These are phyloP conservation scores for Drosophila mimetica DNA, from an alignment of 2,888 invertebrate species.

Conservation along the genomic window DNA sequence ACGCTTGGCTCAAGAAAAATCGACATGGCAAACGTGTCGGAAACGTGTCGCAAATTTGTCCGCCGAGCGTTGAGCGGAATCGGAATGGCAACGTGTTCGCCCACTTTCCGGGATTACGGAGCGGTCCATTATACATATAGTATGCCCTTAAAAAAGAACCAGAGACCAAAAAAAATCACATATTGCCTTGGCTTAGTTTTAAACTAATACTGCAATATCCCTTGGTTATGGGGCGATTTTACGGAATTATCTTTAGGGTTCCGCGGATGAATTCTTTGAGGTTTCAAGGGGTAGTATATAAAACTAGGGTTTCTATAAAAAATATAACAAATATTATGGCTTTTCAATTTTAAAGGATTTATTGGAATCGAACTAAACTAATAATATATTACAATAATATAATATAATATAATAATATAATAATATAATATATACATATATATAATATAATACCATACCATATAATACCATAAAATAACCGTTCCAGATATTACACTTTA, in stretches of 20 bases:
- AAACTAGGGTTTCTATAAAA: no score
- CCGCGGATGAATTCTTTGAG: neutral
- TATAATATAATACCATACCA: no score
- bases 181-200: slow-evolving; percentile 19
- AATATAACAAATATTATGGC: no score
- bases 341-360: no score
- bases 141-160: neutral
- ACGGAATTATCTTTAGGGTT: neutral
- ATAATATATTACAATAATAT: no score
- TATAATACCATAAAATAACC: no score
- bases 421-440: no score
- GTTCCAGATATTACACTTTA: no score
- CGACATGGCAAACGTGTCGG: slow-evolving; percentile 74
- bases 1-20: slow-evolving; percentile 74
- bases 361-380: no score
- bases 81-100: slow-evolving; percentile 36
- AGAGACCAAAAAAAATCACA: neutral
- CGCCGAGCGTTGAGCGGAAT: slow-evolving; percentile 33
- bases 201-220: slow-evolving; percentile 7
- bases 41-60: slow-evolving; percentile 77
- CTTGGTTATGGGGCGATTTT: neutral
- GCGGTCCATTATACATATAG: slow-evolving; percentile 18
- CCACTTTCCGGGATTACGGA: slow-evolving; percentile 36
- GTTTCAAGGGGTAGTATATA: no score
- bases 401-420: no score